Percentiles rank a stretch among this genome's conserved stretches.
phyloP scores from a whole-genome alignment of 2,888 invertebrate genomes.

The Euproctis similis region DNA sequence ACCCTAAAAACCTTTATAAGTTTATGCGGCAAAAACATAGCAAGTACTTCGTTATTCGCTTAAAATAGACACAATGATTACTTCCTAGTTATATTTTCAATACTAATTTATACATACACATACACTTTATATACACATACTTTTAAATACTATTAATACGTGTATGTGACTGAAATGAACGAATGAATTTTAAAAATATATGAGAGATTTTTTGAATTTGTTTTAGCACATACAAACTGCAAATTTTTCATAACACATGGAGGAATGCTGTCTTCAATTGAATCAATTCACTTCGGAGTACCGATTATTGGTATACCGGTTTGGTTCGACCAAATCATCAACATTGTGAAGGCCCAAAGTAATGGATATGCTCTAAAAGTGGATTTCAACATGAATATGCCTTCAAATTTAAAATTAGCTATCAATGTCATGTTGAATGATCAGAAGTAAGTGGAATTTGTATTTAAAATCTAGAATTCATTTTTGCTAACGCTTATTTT shows the following conservation, averaged over 20 bases:
- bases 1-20: too few relatives aligned
- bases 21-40: too few relatives aligned
- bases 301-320: slow-evolving; percentile 43
- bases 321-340: slow-evolving; percentile 43
- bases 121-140: too few relatives aligned
- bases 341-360: slow-evolving; percentile 35
- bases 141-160: too few relatives aligned
- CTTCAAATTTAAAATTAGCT: slow-evolving; percentile 29
- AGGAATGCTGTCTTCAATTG: slow-evolving; percentile 39
- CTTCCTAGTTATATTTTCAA: too few relatives aligned
- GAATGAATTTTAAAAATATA: too few relatives aligned
- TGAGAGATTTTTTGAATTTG: not conserved
- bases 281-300: slow-evolving; percentile 40
- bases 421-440: slow-evolving; percentile 30
- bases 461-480: too few relatives aligned
- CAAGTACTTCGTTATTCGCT: too few relatives aligned
- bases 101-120: too few relatives aligned
- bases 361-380: slow-evolving; percentile 39
- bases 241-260: slow-evolving; percentile 40
- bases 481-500: too few relatives aligned
- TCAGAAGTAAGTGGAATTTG: slow-evolving; percentile 11
- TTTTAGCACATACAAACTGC: slow-evolving; percentile 39
- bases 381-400: slow-evolving; percentile 25
- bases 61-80: too few relatives aligned
- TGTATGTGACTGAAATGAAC: too few relatives aligned